A percentile compares a stretch with the other conserved stretches of the same genome.
These are phyloP conservation scores for Drepana arcuata DNA, from an alignment of 1,140 invertebrate species.

Conservation along the genomic window DNA sequence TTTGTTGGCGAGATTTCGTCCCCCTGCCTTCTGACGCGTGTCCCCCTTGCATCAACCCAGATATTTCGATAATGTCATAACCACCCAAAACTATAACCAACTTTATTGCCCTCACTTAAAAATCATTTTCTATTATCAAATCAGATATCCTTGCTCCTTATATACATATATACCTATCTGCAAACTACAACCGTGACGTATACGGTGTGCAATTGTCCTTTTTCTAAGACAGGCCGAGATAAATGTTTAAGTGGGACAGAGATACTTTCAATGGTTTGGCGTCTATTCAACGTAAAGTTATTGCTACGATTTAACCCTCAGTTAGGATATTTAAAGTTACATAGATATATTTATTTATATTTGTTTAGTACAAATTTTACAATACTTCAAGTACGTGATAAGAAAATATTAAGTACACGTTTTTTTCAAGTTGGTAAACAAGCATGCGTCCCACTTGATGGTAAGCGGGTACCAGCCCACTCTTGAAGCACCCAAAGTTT, in stretches of 20 bases:
- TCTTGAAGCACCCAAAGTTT: too few relatives aligned
- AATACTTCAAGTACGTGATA: too few relatives aligned
- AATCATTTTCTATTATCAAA: slow-evolving; percentile 46
- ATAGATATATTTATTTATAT: too few relatives aligned
- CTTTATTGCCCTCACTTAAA: slow-evolving; percentile 43
- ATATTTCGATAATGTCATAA: slow-evolving; percentile 46
- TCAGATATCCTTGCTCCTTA: slow-evolving; percentile 12
- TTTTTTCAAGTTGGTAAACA: too few relatives aligned
- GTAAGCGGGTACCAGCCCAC: too few relatives aligned
- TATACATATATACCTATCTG: too few relatives aligned
- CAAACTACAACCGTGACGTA: slow-evolving; percentile 30
- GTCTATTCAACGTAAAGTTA: slow-evolving; percentile 45
- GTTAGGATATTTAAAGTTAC: too few relatives aligned
- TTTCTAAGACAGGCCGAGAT: slow-evolving; percentile 44
- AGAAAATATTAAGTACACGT: too few relatives aligned
- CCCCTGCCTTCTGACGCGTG: slow-evolving; percentile 52
- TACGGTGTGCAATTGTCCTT: slow-evolving; percentile 46
- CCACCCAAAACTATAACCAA: slow-evolving; percentile 29
- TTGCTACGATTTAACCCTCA: too few relatives aligned
- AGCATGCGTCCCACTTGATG: too few relatives aligned
- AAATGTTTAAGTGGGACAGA: slow-evolving; percentile 44
- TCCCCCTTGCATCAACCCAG: slow-evolving; percentile 47
- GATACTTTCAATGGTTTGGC: slow-evolving; percentile 48
- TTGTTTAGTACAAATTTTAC: too few relatives aligned
- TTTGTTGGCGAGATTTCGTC: slow-evolving; percentile 71